phyloP scores from a whole-genome alignment of 2,888 invertebrate species.

The Himalopsyche tibetana region DNA sequence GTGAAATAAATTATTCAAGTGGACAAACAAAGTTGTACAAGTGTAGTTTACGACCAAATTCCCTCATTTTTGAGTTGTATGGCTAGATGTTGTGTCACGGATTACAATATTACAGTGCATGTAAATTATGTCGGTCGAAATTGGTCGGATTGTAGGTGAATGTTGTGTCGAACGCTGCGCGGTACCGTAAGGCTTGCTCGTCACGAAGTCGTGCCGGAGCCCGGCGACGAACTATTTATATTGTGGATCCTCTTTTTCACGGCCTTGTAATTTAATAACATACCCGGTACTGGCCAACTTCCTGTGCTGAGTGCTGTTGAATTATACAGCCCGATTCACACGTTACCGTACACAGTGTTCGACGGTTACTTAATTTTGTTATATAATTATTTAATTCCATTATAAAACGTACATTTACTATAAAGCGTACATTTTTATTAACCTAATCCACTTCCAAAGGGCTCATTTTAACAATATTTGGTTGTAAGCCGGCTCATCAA shows the following conservation, averaged over 20 bases:
- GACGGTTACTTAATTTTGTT: too few species aligned
- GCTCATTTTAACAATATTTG: too few species aligned
- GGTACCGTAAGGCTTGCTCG: conserved; percentile 52
- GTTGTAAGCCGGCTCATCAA: too few species aligned
- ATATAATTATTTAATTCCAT: too few species aligned
- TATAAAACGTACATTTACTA: too few species aligned
- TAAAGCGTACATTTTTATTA: too few species aligned
- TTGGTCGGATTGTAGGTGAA: conserved; percentile 37
- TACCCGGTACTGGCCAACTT: neutral
- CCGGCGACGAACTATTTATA: conserved; percentile 27
- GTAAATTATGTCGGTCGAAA: conserved; percentile 60
- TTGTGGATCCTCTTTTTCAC: conserved; percentile 36
- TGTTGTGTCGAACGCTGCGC: neutral
- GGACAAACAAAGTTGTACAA: too few species aligned
- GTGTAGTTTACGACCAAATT: too few species aligned
- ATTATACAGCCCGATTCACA: neutral
- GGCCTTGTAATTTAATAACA: conserved; percentile 38
- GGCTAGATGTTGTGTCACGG: conserved; percentile 33
- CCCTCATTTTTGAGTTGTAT: neutral
- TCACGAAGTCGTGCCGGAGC: conserved; percentile 50
- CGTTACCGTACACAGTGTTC: neutral
- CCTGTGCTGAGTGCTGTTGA: conserved; percentile 18
- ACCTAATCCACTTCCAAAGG: too few species aligned
- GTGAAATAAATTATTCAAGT: too few species aligned
- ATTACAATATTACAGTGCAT: conserved; percentile 51